A percentile compares a stretch with the other conserved stretches of the same genome.
Evolutionary conservation across 2,113 vertebrate genomes (phyloP).

Genomic region (Cacatua alba): DNA sequence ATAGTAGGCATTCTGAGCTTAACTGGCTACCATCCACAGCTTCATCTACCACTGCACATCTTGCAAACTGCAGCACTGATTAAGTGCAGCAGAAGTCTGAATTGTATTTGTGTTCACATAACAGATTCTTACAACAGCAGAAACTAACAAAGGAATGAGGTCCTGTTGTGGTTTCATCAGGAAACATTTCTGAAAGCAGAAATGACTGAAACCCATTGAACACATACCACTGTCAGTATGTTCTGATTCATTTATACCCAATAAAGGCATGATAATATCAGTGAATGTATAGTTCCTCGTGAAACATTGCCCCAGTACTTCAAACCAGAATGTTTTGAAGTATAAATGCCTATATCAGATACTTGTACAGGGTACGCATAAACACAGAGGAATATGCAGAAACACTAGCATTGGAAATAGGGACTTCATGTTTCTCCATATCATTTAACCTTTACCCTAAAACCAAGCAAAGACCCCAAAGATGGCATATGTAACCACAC

Average conservation of each 20-base stretch:
- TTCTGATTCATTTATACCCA: neutral
- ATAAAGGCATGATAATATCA: neutral
- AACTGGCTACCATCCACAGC: neutral
- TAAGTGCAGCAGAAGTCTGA: neutral
- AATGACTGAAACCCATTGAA: neutral
- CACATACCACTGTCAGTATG: neutral
- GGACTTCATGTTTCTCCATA: too few species aligned
- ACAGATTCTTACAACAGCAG: neutral
- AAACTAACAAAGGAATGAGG: neutral
- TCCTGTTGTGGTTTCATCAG: neutral
- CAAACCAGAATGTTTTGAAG: neutral
- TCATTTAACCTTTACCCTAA: neutral
- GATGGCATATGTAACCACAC: too few species aligned
- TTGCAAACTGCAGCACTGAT: neutral
- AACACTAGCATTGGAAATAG: neutral
- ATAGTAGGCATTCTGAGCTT: neutral
- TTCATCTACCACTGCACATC: neutral
- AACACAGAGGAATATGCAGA: neutral
- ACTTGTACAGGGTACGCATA: neutral
- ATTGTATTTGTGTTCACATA: neutral
- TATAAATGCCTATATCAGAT: neutral
- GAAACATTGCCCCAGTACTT: neutral
- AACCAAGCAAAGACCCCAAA: neutral
- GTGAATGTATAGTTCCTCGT: neutral
- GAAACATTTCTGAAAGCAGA: neutral